Base-by-base conservation (phyloP, 2,797 vertebrate genomes). In the Allobates femoralis region DNA sequence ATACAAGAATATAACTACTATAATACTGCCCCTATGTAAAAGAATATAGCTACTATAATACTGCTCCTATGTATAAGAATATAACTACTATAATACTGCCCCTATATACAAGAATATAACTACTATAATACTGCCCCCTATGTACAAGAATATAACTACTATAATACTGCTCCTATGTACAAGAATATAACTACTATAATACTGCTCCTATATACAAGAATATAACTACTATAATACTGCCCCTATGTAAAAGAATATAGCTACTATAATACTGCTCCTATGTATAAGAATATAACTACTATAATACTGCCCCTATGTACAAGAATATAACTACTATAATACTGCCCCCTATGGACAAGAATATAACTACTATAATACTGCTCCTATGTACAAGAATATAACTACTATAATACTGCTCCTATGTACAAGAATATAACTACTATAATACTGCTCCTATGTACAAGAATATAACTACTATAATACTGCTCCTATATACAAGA, bases 291-390 rank as follows among this genome's bases (percentile, higher is more conserved):
- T 64, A 64, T 64, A 64, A 64, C 60, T 64, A 64, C 60, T 64
- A 30, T 28, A 64, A 64, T 64, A 64, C 60, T 64, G 60, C 60
- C 16, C 60, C 60, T 64, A 30, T 64, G 26, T 64, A 28, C 26
- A 64, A 64, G 60, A 64, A 28, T 64, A 64, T 64, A 64, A 30
- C 60, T 64, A 64, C 60, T 41, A 41, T 41, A n/a, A n/a, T n/a
- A n/a, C n/a, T n/a, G n/a, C n/a, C n/a, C n/a, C n/a, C n/a, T n/a
- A n/a, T n/a, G n/a, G n/a, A 62, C 58, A 26, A 62, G 58, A 62
- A 62, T 62, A 62, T 62, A 62, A 62, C 58, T 62, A 62, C 58
- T 62, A 62, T 62, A 62, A 62, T 62, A 62, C 58, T 62, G 58
- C 23, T 14, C 58, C 58, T 62, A 62, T 64, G 26, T 64, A 64